Conservation (phyloP, 1,140 invertebrate species). For the Megalonaias nervosa region DNA sequence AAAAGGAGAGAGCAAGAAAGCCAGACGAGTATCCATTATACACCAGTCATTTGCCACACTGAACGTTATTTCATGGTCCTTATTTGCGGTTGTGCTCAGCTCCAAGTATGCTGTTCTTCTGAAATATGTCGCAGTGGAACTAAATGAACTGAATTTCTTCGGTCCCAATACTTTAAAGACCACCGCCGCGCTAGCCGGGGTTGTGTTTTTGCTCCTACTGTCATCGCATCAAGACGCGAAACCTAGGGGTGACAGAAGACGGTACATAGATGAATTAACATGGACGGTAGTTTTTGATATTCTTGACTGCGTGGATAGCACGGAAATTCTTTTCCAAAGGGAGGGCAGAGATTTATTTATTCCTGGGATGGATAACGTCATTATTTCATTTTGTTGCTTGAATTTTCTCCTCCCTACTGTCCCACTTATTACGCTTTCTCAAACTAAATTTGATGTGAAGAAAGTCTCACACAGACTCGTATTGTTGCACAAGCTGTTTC, state of each 20-base stretch:
- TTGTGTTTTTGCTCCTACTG: slow-evolving; percentile 75
- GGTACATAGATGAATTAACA: slow-evolving; percentile 70
- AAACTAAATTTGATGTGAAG: slow-evolving; percentile 60
- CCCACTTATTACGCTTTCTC: slow-evolving; percentile 74
- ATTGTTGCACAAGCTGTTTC: slow-evolving; percentile 70
- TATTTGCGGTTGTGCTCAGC: slow-evolving; percentile 73
- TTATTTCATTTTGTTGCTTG: slow-evolving; percentile 74
- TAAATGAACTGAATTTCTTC: slow-evolving; percentile 68
- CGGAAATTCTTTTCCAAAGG: slow-evolving; percentile 68
- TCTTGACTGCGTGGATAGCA: slow-evolving; percentile 74
- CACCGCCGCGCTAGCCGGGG: slow-evolving; percentile 70
- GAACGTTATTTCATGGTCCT: slow-evolving; percentile 74
- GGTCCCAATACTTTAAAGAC: slow-evolving; percentile 75
- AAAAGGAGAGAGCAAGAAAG: slow-evolving; percentile 5
- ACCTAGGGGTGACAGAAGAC: slow-evolving; percentile 65
- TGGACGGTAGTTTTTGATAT: slow-evolving; percentile 72
- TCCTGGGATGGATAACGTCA: slow-evolving; percentile 68
- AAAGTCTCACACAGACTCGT: slow-evolving; percentile 57
- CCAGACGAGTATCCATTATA: slow-evolving; percentile 1
- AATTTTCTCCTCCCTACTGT: slow-evolving; percentile 76
- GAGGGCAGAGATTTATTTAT: slow-evolving; percentile 61
- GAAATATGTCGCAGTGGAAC: slow-evolving; percentile 63
- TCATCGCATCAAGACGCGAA: slow-evolving; percentile 74
- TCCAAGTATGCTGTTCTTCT: slow-evolving; percentile 74
- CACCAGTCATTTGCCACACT: slow-evolving; percentile 63